These are phyloP conservation scores for Leucoraja ocellata DNA, from an alignment of 2,797 vertebrate species.

Conservation along the genomic window DNA sequence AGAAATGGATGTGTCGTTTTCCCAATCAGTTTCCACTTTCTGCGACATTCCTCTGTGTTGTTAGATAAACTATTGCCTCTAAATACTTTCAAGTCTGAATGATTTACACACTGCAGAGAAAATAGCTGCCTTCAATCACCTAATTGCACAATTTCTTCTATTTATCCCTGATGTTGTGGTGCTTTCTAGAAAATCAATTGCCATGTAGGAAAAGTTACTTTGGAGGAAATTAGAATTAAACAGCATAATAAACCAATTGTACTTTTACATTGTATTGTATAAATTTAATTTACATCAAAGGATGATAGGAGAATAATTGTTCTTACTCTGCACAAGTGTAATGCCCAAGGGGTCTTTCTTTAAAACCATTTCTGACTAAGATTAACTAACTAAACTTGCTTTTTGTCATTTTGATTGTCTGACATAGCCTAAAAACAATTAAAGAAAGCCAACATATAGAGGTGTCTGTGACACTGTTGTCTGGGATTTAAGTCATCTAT, in stretches of 20 bases:
- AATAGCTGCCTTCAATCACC: neutral
- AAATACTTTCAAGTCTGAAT: conserved; percentile 1
- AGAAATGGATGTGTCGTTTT: neutral
- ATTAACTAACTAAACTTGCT: neutral
- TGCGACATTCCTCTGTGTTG: neutral
- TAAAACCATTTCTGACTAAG: neutral
- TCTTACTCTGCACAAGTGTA: neutral
- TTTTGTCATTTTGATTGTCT: neutral
- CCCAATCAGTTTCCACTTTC: neutral
- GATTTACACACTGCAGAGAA: neutral
- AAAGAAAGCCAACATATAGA: neutral
- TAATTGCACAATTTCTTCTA: conserved; percentile 39
- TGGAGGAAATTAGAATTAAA: conserved; percentile 51
- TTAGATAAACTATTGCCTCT: conserved; percentile 3
- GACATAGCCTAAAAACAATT: neutral
- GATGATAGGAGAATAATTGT: neutral
- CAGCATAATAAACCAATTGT: neutral
- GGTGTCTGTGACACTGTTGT: neutral
- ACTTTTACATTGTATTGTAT: neutral
- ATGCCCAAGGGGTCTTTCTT: neutral
- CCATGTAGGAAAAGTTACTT: conserved; percentile 47
- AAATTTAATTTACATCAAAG: conserved; percentile 3
- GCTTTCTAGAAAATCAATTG: conserved; percentile 56
- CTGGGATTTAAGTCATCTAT: conserved; percentile 13
- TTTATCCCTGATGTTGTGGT: conserved; percentile 50